A percentile compares a stretch with the other conserved stretches of the same genome.
Evolutionary conservation across 2,113 vertebrate species (phyloP).

Genomic region (Corythoichthys intestinalis): DNA sequence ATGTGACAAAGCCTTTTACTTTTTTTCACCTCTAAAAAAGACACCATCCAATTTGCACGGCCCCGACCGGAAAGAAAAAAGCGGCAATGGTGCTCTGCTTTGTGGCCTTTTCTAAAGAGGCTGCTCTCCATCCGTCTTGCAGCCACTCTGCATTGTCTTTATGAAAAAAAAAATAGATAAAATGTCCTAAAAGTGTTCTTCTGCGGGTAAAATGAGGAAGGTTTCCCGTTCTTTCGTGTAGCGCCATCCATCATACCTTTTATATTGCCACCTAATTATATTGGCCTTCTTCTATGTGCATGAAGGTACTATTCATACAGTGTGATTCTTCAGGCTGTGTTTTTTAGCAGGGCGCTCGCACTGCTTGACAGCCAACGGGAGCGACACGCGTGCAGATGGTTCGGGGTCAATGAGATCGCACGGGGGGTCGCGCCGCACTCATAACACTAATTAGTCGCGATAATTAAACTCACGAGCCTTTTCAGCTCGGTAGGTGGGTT

Average conservation of each 20-base stretch:
- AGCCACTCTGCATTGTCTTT: conserved; percentile 39
- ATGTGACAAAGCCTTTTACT: conserved; percentile 16
- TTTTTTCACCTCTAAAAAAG: conserved; percentile 5
- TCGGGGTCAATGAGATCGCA: conserved; percentile 20
- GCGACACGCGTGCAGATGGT: conserved; percentile 25
- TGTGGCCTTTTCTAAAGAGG: conserved; percentile 42
- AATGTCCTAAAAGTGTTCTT: conserved; percentile 13
- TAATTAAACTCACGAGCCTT: conserved; percentile 45
- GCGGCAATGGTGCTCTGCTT: conserved; percentile 23
- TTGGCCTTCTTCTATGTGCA: background rate
- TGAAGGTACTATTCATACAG: conserved; percentile 3
- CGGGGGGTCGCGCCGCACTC: conserved; percentile 30
- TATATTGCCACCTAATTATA: conserved; percentile 10
- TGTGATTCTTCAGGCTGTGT: background rate
- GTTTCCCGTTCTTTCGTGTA: background rate
- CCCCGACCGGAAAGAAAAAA: conserved; percentile 33
- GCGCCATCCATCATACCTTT: conserved; percentile 3
- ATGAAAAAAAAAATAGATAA: conserved; percentile 28
- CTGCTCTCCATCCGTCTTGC: conserved; percentile 48
- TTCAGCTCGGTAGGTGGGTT: conserved; percentile 11
- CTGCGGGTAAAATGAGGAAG: conserved; percentile 10
- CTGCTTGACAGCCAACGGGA: conserved; percentile 3
- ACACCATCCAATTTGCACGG: conserved; percentile 15
- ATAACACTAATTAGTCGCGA: conserved; percentile 31
- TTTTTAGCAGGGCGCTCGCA: background rate